Base-by-base conservation (phyloP, 2,113 vertebrate genomes). In the Menidia beryllina region DNA sequence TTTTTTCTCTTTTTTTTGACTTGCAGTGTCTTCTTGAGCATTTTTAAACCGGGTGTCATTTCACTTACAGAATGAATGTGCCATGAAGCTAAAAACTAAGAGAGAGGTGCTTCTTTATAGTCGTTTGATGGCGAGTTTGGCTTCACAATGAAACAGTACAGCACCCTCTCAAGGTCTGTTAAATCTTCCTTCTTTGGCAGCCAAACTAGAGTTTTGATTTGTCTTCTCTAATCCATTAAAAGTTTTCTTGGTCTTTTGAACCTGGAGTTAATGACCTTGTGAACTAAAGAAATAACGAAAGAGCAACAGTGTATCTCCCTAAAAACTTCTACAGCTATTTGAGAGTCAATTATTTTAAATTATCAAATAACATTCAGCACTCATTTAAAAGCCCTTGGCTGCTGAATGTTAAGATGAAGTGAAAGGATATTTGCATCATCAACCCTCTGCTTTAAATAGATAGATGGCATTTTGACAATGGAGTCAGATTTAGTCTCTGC, bases 391-490 rank as follows among this genome's bases (percentile, higher is more conserved):
- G 41, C 19, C 17, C 41, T 15, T 45, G 41, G 7, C 41, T 45
- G 41, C 17, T 45, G 5, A 19, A 14, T 45, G 41, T 17, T 45
- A 2, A 11, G 41, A 45, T n/a, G 36, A 55, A 21, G n/a, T 55
- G 34, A 20, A n/a, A 55, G 53, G 17, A 55, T 20, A 55, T 54
- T 34, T 55, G 17, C 53, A 55, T 55, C 20, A 36, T 19, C 27
- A 34, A n/a, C 19, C 24, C 27, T 34, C 36, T 55, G 19, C 53
- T 53, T 34, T 8, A 34, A 27, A 63, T 36, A 41, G 26, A 39
- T 47, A 23, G 17, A 50, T 47, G n/a, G n/a, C n/a, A n/a, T 75
- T 53, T 74, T 70, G 67, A 38, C 45, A 56, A 19, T 71, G 24
- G 53, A 53, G 51, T 63, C 25, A 12, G 48, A 59, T 61, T 69